Conservation (phyloP, 2,797 vertebrate genomes). For the Squalus acanthias region DNA sequence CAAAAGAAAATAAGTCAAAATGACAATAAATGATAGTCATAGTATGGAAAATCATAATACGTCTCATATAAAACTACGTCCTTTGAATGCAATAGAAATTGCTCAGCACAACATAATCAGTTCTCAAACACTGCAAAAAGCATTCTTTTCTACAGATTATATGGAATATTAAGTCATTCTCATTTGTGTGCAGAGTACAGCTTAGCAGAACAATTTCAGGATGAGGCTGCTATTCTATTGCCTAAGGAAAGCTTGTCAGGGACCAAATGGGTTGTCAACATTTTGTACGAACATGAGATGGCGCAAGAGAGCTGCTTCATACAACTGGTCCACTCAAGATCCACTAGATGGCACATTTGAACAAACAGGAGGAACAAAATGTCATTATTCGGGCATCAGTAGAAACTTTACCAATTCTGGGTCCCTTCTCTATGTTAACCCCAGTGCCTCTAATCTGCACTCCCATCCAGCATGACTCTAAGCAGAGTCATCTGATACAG, state of each 20-base stretch:
- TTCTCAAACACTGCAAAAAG: neutral
- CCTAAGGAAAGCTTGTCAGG: neutral
- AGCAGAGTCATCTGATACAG: too few species aligned
- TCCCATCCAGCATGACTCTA: too few species aligned
- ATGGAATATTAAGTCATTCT: neutral
- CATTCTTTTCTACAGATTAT: neutral
- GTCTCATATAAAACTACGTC: neutral
- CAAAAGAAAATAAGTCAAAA: neutral
- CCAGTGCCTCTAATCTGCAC: too few species aligned
- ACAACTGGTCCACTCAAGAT: neutral
- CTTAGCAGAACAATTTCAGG: neutral
- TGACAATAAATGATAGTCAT: neutral
- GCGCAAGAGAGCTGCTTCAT: conserved; percentile 21
- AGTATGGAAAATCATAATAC: neutral
- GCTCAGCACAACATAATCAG: neutral
- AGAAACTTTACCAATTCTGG: neutral
- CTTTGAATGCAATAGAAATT: neutral
- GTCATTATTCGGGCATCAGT: neutral
- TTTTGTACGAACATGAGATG: conserved; percentile 18
- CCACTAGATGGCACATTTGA: conserved; percentile 29
- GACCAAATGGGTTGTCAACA: neutral
- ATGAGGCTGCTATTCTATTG: neutral
- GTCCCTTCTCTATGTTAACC: too few species aligned
- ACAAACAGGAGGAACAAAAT: neutral
- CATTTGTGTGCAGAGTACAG: neutral